Evolutionary conservation across 2,797 vertebrate genomes (phyloP), one percentile per base, ranked within the genome.

Genomic region (Tragopan temminckii): DNA sequence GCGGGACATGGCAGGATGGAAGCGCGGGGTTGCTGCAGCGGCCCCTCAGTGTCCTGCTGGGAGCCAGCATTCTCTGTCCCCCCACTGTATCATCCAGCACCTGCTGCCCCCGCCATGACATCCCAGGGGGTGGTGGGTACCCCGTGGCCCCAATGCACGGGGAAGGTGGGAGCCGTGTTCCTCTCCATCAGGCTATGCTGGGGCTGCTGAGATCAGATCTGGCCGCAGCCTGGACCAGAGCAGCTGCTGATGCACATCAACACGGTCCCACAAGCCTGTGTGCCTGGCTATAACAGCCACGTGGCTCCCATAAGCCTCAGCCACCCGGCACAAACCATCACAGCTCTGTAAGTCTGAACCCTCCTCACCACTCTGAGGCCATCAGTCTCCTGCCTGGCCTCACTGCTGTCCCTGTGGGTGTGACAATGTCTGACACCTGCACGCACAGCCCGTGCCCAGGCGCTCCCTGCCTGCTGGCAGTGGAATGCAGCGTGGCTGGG

Each of bases 241-340:
- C n/a, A 57, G 64, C 27, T 84, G 57, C 36, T 68, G 36, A 45
- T n/a, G 19, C 5, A 80, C 69, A 53, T 2, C 31, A 27, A 12
- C 0, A 0, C 40, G 35, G 43, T 43, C 33, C 31, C 33, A 42
- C 76, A 3, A 52, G 42, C 40, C 53, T 0, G 0, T 0, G 4
- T 33, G 48, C 35, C 67, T 6, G 1, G 21, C 12, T 61, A 23
- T 52, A 71, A 18, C 71, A 80, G 59, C 40, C 68, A 71, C 25
- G 21, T 38, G 58, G n/a, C 8, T 58, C 33, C 42, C 72, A 24
- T 4, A 29, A 18, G 18, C 25, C 31, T 57, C 48, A 74, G 52
- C 24, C 43, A 62, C 40, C 29, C n/a, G 48, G 67, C 48, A 64
- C 68, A 57, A 77, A 2, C 0, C 43, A 64, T 9, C 1, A 1